phyloP scores from a whole-genome alignment of 2,113 vertebrate species.

The Clarias magur region DNA sequence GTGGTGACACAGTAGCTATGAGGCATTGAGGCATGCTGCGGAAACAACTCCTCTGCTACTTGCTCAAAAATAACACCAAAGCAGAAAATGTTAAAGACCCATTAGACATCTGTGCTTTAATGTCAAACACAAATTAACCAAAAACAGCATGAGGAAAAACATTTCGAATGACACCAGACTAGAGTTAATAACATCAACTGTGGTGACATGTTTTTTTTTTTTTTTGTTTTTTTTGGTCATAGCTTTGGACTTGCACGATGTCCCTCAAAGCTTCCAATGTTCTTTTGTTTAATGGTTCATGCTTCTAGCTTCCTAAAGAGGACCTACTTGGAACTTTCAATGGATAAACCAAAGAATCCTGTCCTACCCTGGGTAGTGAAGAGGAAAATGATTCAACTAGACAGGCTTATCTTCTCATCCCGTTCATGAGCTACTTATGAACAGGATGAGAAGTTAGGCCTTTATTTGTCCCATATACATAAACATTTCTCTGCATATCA shows the following conservation, averaged over 20 bases:
- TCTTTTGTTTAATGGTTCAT: background rate
- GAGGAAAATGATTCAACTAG: too few relatives aligned
- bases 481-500: too few relatives aligned
- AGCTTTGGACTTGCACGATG: background rate
- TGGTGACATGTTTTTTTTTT: background rate
- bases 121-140: background rate
- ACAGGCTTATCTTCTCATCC: too few relatives aligned
- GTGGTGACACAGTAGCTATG: background rate
- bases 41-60: slow-evolving; percentile 13
- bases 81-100: slow-evolving; percentile 13
- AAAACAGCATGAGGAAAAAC: background rate
- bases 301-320: background rate
- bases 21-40: background rate
- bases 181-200: background rate
- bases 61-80: slow-evolving; percentile 1
- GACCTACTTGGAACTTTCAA: background rate
- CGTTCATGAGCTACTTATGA: background rate
- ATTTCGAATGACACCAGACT: background rate
- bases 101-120: slow-evolving; percentile 10
- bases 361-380: too few relatives aligned
- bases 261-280: background rate
- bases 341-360: background rate
- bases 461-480: too few relatives aligned
- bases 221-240: background rate
- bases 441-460: too few relatives aligned